These are phyloP conservation scores for Lasioglossum leucozonium DNA, from an alignment of 2,888 invertebrate genomes.

Conservation along the genomic window DNA sequence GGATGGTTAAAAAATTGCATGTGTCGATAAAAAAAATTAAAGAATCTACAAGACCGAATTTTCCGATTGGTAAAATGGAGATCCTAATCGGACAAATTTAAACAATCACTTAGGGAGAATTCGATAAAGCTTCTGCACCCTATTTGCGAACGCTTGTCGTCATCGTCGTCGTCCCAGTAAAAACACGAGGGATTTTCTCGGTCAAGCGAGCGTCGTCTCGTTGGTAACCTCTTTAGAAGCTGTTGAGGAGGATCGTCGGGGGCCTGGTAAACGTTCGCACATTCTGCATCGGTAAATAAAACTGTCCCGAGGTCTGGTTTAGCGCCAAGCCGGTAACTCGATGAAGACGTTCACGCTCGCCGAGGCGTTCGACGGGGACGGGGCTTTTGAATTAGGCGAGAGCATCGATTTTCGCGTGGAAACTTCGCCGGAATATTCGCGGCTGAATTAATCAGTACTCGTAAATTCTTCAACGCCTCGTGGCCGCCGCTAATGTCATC, in stretches of 20 bases:
- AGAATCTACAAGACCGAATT: accelerated
- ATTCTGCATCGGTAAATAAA: conserved; percentile 31
- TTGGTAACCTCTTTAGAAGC: background rate
- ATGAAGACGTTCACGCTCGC: conserved; percentile 31
- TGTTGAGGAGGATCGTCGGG: background rate
- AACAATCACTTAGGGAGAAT: background rate
- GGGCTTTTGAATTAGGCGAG: background rate
- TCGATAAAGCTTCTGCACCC: background rate
- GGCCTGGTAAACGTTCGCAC: conserved; percentile 14
- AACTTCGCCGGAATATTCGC: background rate
- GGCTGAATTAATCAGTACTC: background rate
- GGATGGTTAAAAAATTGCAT: background rate
- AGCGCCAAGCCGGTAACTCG: conserved; percentile 40
- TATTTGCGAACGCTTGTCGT: background rate
- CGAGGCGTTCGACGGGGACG: conserved; percentile 43
- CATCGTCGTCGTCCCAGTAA: background rate
- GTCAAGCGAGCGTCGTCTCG: background rate
- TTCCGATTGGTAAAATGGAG: background rate
- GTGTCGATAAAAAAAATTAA: background rate
- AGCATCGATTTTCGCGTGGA: background rate
- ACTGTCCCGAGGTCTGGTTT: conserved; percentile 26
- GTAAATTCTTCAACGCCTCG: conserved; percentile 5
- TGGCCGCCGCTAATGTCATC: conserved; percentile 5
- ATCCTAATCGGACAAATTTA: background rate
- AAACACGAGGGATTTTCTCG: background rate